Base-by-base conservation (phyloP, 92 coral and sea anemone species). In the Micromussa lordhowensis region DNA sequence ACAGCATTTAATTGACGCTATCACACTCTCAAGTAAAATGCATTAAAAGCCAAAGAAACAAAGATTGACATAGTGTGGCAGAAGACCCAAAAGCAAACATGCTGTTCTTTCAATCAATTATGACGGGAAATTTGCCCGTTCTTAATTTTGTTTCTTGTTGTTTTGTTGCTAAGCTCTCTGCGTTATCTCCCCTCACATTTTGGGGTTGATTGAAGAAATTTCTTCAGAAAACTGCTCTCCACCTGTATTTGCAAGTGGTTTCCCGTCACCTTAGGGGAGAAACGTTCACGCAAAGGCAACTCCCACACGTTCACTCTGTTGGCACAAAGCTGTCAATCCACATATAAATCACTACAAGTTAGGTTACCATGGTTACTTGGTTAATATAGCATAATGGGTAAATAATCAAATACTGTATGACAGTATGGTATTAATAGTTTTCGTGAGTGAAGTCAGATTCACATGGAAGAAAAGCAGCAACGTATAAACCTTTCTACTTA, bases 261-360 rank as follows among this genome's bases (percentile, higher is more conserved):
- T 32, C 44, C 44, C 44, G 2, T 32, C 12, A 16, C 24, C 51
- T 72, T 34, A 24, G 14, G 22, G 28, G 49, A 22, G 49, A 4
- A 18, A 35, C n/a, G 78, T 35, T 36, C 49, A 17, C 49, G n/a
- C 53, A 19, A 19, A 73, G 49, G n/a, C 49, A 38, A 9, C 78
- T 73, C 10, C 78, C 78, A 73, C 77, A 71, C 77, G 12, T 32
- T 35, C 3, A 73, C 28, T 73, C 71, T 66, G 71, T 63, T 63
- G 30, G 14, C 18, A 44, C 51, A 44, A 44, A 44, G 51, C 51
- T 8, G 51, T 44, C 51, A 44, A 44, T 40, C 51, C 12, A 44
- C 13, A n/a, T n/a, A n/a, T n/a, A n/a, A n/a, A n/a, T n/a, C n/a
- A n/a, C n/a, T n/a, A n/a, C n/a, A n/a, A n/a, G 68, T 64, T 24